A percentile compares a stretch with the other conserved stretches of the same genome.
Evolutionary conservation across 2,888 invertebrate species (phyloP).

Genomic region (Cetonia aurata): DNA sequence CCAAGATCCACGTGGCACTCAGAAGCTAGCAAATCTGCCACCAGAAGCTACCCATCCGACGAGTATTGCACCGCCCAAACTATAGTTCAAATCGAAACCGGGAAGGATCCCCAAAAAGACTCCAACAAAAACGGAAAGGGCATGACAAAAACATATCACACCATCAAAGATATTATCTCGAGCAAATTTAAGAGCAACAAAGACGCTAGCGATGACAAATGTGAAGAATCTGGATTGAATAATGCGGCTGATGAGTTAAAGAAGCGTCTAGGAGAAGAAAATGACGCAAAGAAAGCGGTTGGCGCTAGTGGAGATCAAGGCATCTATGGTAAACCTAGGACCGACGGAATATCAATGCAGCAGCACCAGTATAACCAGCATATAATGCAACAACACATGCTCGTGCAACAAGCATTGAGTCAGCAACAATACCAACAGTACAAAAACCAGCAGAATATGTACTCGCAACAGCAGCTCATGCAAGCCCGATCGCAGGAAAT

Average conservation of each 20-base stretch:
- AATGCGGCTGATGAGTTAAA: conserved; percentile 73
- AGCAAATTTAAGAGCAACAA: conserved; percentile 80
- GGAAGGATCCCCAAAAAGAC: conserved; percentile 71
- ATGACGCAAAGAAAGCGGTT: conserved; percentile 68
- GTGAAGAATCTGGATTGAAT: conserved; percentile 71
- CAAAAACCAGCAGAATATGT: conserved; percentile 62
- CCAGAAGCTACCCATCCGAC: conserved; percentile 56
- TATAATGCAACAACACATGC: conserved; percentile 68
- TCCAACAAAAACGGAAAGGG: conserved; percentile 73
- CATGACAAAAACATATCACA: conserved; percentile 84
- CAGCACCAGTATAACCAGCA: conserved; percentile 64
- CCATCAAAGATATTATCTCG: conserved; percentile 86
- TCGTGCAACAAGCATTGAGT: conserved; percentile 62
- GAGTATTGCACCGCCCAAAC: conserved; percentile 66
- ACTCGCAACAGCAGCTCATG: conserved; percentile 59
- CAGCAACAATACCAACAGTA: conserved; percentile 68
- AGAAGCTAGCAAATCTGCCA: conserved; percentile 55
- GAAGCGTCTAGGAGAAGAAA: conserved; percentile 65
- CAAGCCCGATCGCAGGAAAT: conserved; percentile 71
- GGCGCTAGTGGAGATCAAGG: conserved; percentile 67
- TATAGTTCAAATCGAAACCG: conserved; percentile 73
- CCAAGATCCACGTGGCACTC: conserved; percentile 63
- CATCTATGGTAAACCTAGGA: conserved; percentile 74
- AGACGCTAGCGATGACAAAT: conserved; percentile 72
- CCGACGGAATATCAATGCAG: conserved; percentile 63